These are phyloP conservation scores for Cactoblastis cactorum DNA, from an alignment of 2,888 invertebrate species.

Conservation along the genomic window DNA sequence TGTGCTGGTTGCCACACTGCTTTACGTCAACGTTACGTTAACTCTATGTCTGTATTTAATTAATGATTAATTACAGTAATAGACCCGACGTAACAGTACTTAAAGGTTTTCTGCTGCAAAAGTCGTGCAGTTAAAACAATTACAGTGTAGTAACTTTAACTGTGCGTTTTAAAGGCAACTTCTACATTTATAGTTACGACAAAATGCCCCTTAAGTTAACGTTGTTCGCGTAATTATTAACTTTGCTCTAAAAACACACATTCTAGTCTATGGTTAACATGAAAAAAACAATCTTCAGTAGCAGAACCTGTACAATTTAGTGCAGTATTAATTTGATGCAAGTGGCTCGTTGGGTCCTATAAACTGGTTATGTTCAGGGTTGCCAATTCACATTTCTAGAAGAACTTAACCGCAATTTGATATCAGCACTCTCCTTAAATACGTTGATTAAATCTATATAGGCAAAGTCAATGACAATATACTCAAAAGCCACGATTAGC, in stretches of 20 bases:
- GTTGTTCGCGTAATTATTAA: constrained; percentile 3
- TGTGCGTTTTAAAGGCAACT: background rate
- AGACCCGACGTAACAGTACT: background rate
- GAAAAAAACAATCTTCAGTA: background rate
- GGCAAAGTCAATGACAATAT: too few relatives aligned
- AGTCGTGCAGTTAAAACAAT: constrained; percentile 1
- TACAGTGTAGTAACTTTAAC: constrained; percentile 3
- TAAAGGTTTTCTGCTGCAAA: background rate
- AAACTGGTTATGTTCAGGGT: constrained; percentile 6
- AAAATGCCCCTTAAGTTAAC: background rate
- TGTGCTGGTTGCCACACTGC: too few relatives aligned
- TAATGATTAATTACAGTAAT: too few relatives aligned
- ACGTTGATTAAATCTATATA: too few relatives aligned
- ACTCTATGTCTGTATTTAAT: too few relatives aligned
- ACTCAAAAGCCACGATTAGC: too few relatives aligned
- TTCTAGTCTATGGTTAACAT: background rate
- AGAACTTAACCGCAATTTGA: too few relatives aligned
- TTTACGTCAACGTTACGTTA: too few relatives aligned
- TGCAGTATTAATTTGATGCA: constrained; percentile 11
- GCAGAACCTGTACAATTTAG: constrained; percentile 8
- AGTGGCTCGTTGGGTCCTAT: constrained; percentile 1
- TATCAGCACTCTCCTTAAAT: too few relatives aligned
- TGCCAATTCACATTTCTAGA: background rate
- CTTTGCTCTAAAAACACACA: constrained; percentile 10
- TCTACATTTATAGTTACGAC: background rate